A percentile compares a stretch with the other conserved stretches of the same genome.
These are phyloP conservation scores for Chloromyia formosa DNA, from an alignment of 2,888 invertebrate genomes.

Conservation along the genomic window DNA sequence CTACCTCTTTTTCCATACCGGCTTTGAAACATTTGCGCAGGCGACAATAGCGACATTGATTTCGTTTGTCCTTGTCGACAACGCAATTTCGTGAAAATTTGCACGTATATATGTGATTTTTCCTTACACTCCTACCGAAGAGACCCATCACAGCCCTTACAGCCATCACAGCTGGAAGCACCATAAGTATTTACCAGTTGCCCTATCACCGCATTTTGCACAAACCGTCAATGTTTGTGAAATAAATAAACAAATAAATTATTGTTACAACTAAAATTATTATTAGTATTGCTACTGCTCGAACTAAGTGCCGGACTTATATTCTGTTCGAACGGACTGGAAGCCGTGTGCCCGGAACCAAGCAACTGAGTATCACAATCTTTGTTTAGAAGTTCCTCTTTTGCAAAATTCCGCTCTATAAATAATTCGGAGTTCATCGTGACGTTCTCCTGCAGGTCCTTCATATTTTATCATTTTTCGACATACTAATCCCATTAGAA, in stretches of 20 bases:
- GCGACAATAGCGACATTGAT: slow-evolving; percentile 96
- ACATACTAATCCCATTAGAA: not conserved
- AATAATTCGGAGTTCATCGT: slow-evolving; percentile 42
- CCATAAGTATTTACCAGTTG: slow-evolving; percentile 97
- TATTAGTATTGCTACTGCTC: slow-evolving; percentile 51
- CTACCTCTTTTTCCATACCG: slow-evolving; percentile 97
- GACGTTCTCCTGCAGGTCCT: slow-evolving; percentile 55
- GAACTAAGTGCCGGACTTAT: slow-evolving; percentile 51
- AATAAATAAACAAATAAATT: no score
- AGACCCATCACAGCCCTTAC: slow-evolving; percentile 98
- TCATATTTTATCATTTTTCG: slow-evolving; percentile 54
- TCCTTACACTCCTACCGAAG: slow-evolving; percentile 88
- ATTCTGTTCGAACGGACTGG: slow-evolving; percentile 48
- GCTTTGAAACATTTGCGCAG: slow-evolving; percentile 96
- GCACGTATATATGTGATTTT: slow-evolving; percentile 94
- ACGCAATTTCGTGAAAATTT: slow-evolving; percentile 92
- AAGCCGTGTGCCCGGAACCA: slow-evolving; percentile 44
- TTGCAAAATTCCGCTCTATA: slow-evolving; percentile 32
- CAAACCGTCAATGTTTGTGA: no score
- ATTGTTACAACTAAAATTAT: slow-evolving; percentile 51
- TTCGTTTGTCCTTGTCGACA: slow-evolving; percentile 96
- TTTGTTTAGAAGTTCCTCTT: slow-evolving; percentile 34
- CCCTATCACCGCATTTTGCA: no score
- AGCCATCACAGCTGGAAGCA: slow-evolving; percentile 95
- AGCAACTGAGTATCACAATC: slow-evolving; percentile 47